phyloP scores from a whole-genome alignment of 92 coral and sea anemone species.

The Zoanthus sociatus region DNA sequence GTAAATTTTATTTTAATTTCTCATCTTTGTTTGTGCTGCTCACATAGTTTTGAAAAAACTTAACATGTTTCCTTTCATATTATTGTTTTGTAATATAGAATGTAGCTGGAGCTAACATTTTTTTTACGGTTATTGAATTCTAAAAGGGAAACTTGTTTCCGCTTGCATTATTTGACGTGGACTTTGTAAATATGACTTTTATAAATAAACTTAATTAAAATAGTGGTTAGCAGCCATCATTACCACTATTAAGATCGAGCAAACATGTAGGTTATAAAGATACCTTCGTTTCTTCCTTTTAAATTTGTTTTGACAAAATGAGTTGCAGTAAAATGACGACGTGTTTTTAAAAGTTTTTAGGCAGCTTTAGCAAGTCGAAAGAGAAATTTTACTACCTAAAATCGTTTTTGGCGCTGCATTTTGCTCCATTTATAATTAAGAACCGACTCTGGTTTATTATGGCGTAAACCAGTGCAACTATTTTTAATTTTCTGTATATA shows the following conservation, averaged over 20 bases:
- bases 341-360: background rate
- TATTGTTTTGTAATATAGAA: constrained; percentile 1
- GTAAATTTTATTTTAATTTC: background rate
- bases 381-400: background rate
- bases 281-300: background rate
- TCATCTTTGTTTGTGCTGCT: background rate
- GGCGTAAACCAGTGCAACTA: background rate
- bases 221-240: background rate
- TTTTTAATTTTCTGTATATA: background rate
- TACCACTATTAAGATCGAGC: background rate
- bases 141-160: background rate
- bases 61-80: constrained; percentile 5
- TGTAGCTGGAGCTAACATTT: background rate
- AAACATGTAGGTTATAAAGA: no score
- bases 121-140: background rate
- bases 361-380: background rate
- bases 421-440: no score
- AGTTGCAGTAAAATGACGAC: background rate
- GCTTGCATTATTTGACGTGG: background rate
- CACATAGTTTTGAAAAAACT: background rate
- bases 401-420: background rate
- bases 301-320: background rate
- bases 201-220: background rate
- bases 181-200: constrained; percentile 20
- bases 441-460: background rate